A percentile compares a stretch with the other conserved stretches of the same genome.
These are phyloP conservation scores for Anoplolepis gracilipes DNA, from an alignment of 1,140 invertebrate genomes.

Conservation along the genomic window DNA sequence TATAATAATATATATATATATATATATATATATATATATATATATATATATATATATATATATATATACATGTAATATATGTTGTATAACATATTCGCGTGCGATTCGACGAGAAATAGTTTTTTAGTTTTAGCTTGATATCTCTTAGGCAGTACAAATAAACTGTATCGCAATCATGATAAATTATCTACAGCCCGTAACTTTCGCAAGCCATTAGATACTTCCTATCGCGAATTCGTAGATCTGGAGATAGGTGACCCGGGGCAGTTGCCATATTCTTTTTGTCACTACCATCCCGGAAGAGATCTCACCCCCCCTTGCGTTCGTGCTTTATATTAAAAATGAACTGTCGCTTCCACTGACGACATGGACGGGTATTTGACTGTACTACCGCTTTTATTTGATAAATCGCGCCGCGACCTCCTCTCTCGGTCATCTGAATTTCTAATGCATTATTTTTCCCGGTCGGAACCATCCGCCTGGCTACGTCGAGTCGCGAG, in stretches of 20 bases:
- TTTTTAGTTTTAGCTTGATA: background rate
- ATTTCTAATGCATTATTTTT: slow-evolving; percentile 84
- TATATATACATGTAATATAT: too few species aligned
- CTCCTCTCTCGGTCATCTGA: slow-evolving; percentile 83
- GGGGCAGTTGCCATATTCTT: slow-evolving; percentile 71
- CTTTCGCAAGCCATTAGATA: slow-evolving; percentile 68
- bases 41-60: too few species aligned
- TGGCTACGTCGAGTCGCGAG: slow-evolving; percentile 67
- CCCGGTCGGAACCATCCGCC: slow-evolving; percentile 70
- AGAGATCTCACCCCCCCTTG: slow-evolving; percentile 34
- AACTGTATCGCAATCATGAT: slow-evolving; percentile 56
- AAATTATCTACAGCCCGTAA: slow-evolving; percentile 74
- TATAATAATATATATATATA: too few species aligned
- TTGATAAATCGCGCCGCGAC: slow-evolving; percentile 82
- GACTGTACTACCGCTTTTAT: slow-evolving; percentile 83
- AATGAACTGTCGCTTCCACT: slow-evolving; percentile 84
- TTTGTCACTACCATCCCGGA: slow-evolving; percentile 74
- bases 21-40: too few species aligned
- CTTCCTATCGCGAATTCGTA: slow-evolving; percentile 59
- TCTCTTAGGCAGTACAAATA: slow-evolving; percentile 30
- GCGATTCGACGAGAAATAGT: background rate
- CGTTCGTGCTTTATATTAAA: slow-evolving; percentile 80
- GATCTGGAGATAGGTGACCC: slow-evolving; percentile 58
- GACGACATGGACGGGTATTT: slow-evolving; percentile 83
- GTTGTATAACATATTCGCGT: background rate